Conservation (phyloP, 2,888 invertebrate species). For the Xylocampa areola region DNA sequence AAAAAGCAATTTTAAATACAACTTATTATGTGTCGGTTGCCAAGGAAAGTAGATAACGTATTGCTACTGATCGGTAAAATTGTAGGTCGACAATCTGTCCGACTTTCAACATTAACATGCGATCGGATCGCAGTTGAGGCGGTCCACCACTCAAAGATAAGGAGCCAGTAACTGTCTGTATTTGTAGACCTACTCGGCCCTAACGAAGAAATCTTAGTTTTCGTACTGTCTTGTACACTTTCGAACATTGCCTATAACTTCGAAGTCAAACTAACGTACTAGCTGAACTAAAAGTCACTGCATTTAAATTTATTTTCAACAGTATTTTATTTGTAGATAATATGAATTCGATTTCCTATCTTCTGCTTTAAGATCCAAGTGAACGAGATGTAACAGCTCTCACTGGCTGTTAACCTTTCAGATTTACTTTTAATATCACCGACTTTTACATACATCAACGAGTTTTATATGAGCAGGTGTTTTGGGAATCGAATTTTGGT, state of each 20-base stretch:
- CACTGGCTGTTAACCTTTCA: constrained; percentile 19
- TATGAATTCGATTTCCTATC: too few species aligned
- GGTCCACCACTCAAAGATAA: constrained; percentile 52
- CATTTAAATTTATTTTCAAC: too few species aligned
- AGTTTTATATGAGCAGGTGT: constrained; percentile 17
- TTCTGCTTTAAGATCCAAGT: background rate
- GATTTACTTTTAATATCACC: constrained; percentile 10
- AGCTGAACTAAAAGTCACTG: too few species aligned
- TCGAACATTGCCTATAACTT: constrained; percentile 26
- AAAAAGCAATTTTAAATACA: constrained; percentile 45
- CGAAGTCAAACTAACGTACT: background rate
- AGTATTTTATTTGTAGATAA: too few species aligned
- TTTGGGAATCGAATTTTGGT: constrained; percentile 1
- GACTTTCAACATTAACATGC: constrained; percentile 58
- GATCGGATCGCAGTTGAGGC: constrained; percentile 48
- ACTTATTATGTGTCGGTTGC: constrained; percentile 55
- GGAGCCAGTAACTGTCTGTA: constrained; percentile 47
- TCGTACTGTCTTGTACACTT: constrained; percentile 35
- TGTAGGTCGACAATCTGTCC: constrained; percentile 60
- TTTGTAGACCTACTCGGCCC: constrained; percentile 32
- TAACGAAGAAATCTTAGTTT: constrained; percentile 46
- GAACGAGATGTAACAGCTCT: constrained; percentile 13
- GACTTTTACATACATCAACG: constrained; percentile 25
- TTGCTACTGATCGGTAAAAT: constrained; percentile 56
- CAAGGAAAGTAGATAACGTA: constrained; percentile 58